Percentiles rank a stretch among this genome's conserved stretches.
These are phyloP conservation scores for Heptranchias perlo DNA, from an alignment of 2,113 vertebrate species.

Conservation along the genomic window DNA sequence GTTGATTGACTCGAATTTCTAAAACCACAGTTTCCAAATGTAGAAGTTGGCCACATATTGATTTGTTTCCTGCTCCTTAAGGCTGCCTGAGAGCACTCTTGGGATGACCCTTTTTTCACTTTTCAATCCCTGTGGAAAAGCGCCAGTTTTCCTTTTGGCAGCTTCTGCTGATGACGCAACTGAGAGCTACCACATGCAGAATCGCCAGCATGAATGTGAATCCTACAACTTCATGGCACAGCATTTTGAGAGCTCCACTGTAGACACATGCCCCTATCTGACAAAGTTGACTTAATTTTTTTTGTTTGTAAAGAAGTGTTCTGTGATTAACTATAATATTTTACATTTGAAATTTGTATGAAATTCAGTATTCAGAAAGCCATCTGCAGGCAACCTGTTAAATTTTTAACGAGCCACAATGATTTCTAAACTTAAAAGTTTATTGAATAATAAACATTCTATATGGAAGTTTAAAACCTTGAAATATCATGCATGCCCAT, in stretches of 20 bases:
- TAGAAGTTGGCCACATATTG: background rate
- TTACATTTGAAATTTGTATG: background rate
- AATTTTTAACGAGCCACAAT: background rate
- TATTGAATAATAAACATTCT: background rate
- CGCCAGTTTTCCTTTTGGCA: background rate
- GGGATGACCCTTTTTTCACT: background rate
- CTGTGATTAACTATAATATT: background rate
- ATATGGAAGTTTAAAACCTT: background rate
- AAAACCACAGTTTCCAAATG: background rate
- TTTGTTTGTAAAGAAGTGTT: background rate
- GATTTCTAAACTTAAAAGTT: background rate
- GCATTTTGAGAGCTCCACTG: background rate
- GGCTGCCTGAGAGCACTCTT: background rate
- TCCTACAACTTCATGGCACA: no score
- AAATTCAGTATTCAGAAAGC: background rate
- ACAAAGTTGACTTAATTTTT: background rate
- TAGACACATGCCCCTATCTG: background rate
- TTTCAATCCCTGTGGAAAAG: background rate
- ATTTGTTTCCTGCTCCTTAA: background rate
- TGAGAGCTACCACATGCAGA: background rate
- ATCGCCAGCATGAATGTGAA: background rate
- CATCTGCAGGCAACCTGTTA: background rate
- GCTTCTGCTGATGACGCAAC: background rate
- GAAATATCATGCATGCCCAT: background rate
- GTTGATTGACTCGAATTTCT: background rate